These are phyloP conservation scores for Drosophila atripex DNA, from an alignment of 2,888 invertebrate genomes.

Conservation along the genomic window DNA sequence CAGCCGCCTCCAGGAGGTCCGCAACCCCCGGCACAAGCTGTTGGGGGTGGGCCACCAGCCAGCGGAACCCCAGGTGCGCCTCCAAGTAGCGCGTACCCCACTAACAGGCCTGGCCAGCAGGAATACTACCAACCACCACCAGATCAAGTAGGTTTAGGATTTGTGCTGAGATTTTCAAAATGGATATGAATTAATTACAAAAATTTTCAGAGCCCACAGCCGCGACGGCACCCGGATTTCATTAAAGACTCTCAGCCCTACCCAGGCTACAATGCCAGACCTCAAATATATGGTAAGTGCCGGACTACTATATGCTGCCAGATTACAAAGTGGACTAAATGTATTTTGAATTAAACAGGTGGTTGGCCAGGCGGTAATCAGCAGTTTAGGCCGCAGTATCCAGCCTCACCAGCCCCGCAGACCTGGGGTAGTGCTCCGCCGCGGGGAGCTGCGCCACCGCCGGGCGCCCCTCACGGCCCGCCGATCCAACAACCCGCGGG, in stretches of 20 bases:
- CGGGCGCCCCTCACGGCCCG: slow-evolving; percentile 79
- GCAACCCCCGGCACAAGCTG: slow-evolving; percentile 85
- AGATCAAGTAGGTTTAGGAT: slow-evolving; percentile 79
- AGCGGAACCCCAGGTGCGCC: slow-evolving; percentile 84
- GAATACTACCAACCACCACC: slow-evolving; percentile 86
- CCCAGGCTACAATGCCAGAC: slow-evolving; percentile 87
- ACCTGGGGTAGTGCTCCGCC: slow-evolving; percentile 82
- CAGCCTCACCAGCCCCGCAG: slow-evolving; percentile 81
- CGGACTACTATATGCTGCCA: background rate
- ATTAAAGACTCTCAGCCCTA: slow-evolving; percentile 90
- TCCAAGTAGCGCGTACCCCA: slow-evolving; percentile 83
- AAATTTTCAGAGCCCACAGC: slow-evolving; percentile 87
- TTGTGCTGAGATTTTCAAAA: background rate
- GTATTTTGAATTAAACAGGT: slow-evolving; percentile 72
- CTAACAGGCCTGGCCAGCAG: slow-evolving; percentile 85
- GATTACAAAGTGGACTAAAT: background rate
- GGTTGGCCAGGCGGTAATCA: slow-evolving; percentile 87
- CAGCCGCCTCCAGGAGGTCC: slow-evolving; percentile 84
- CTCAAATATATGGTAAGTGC: slow-evolving; percentile 87
- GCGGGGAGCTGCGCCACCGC: slow-evolving; percentile 81
- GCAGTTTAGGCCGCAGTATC: slow-evolving; percentile 84
- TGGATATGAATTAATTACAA: background rate
- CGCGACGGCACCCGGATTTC: slow-evolving; percentile 92
- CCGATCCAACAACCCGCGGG: slow-evolving; percentile 82
- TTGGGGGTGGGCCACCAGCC: slow-evolving; percentile 80